These are phyloP conservation scores for Phrynocephalus vlangalii DNA, from an alignment of 2,797 vertebrate genomes.

Conservation along the genomic window DNA sequence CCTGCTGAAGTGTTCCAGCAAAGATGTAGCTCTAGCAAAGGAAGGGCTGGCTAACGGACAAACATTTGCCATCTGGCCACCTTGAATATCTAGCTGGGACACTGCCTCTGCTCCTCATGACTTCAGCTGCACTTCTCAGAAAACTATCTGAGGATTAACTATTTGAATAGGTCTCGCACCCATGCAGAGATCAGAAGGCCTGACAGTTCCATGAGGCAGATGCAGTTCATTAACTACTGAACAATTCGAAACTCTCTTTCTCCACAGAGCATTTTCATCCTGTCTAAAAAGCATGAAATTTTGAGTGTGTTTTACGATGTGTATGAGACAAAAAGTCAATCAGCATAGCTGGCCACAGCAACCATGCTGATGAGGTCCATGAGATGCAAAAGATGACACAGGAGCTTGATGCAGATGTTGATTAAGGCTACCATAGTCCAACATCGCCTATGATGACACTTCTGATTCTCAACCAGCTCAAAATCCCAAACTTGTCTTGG, in stretches of 20 bases:
- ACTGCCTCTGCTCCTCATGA: background rate
- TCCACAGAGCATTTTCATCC: background rate
- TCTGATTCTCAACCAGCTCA: background rate
- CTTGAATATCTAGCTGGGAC: background rate
- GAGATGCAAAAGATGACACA: background rate
- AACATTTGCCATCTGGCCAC: background rate
- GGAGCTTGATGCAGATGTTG: background rate
- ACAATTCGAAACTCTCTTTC: background rate
- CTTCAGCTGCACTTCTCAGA: background rate
- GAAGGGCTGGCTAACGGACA: background rate
- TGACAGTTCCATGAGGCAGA: background rate
- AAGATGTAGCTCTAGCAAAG: background rate
- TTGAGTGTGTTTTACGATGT: background rate
- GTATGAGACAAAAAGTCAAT: background rate
- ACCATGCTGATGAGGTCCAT: background rate
- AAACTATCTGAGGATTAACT: background rate
- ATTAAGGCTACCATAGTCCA: background rate
- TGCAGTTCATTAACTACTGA: background rate
- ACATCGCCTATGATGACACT: background rate
- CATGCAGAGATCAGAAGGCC: background rate
- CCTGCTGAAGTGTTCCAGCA: background rate
- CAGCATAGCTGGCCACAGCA: background rate
- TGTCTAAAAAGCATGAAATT: background rate
- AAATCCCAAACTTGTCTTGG: background rate
- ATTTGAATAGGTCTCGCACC: background rate